phyloP scores from a whole-genome alignment of 2,797 vertebrate species.

The Pelodytes ibericus region DNA sequence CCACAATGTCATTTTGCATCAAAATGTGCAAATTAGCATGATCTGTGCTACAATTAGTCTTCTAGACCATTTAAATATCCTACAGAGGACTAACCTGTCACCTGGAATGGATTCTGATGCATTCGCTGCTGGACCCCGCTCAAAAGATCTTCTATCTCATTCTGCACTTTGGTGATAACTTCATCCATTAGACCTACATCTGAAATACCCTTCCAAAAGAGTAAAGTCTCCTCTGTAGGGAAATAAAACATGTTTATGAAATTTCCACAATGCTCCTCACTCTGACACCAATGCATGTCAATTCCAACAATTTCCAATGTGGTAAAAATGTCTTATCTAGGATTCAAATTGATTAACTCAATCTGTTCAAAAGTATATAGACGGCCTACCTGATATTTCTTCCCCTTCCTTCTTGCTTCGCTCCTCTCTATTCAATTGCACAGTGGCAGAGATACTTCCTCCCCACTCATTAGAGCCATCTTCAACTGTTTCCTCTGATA shows the following conservation, averaged over 20 bases:
- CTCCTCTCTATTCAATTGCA: constrained; percentile 78
- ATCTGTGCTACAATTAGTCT: too few species aligned
- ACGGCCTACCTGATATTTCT: constrained; percentile 83
- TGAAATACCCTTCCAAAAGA: constrained; percentile 97
- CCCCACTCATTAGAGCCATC: constrained; percentile 83
- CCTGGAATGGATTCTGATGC: constrained; percentile 80
- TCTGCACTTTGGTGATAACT: constrained; percentile 93
- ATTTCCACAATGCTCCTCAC: neutral
- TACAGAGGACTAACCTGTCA: constrained; percentile 74
- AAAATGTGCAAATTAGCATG: too few species aligned
- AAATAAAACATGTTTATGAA: neutral
- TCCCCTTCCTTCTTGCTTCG: constrained; percentile 78
- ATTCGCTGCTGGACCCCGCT: constrained; percentile 85
- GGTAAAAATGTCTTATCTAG: neutral
- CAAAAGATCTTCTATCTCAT: constrained; percentile 84
- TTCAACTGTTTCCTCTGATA: constrained; percentile 77
- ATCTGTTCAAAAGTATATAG: too few species aligned
- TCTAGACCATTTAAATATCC: neutral
- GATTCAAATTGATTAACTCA: too few species aligned
- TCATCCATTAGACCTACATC: constrained; percentile 93
- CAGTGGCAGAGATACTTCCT: constrained; percentile 72
- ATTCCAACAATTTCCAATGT: neutral
- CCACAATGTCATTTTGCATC: too few species aligned
- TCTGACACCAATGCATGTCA: neutral
- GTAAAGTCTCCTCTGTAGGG: constrained; percentile 87